phyloP scores from a whole-genome alignment of 2,888 invertebrate genomes.

The Drosophila mimica region DNA sequence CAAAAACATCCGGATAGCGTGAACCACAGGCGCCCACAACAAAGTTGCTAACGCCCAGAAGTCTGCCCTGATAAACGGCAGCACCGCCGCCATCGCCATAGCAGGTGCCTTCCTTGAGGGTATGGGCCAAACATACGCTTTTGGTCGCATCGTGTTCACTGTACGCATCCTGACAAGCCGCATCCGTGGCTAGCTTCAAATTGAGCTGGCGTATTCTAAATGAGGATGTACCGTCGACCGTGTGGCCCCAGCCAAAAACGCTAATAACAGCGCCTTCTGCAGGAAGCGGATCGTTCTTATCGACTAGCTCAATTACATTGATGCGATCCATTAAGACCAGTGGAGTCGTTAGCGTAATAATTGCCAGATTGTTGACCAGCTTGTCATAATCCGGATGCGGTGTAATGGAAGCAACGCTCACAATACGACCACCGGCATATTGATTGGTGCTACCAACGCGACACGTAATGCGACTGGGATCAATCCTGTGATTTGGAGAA shows the following conservation, averaged over 20 bases:
- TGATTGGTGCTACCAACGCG: constrained; percentile 84
- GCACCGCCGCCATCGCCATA: constrained; percentile 82
- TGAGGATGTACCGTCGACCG: constrained; percentile 54
- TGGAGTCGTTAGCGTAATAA: constrained; percentile 65
- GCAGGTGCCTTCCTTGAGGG: constrained; percentile 78
- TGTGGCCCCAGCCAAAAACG: constrained; percentile 83
- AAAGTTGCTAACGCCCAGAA: constrained; percentile 77
- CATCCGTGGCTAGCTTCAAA: constrained; percentile 56
- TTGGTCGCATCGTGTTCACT: constrained; percentile 45
- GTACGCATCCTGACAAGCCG: constrained; percentile 68
- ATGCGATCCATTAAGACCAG: constrained; percentile 70
- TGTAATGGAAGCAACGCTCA: constrained; percentile 54
- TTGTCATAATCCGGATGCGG: constrained; percentile 70
- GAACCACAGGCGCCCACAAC: constrained; percentile 82
- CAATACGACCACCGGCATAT: constrained; percentile 78
- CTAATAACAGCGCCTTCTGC: constrained; percentile 53
- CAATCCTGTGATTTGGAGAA: constrained; percentile 23
- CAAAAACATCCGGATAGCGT: constrained; percentile 78
- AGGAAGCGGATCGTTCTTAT: constrained; percentile 44
- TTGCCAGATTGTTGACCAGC: constrained; percentile 78
- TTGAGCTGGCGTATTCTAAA: constrained; percentile 68
- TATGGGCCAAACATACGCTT: constrained; percentile 77
- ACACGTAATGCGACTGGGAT: constrained; percentile 54
- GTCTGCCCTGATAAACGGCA: constrained; percentile 69
- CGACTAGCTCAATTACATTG: constrained; percentile 64